Evolutionary conservation across 2,113 vertebrate genomes (phyloP).

Genomic region (Petrocephalus zakoni): DNA sequence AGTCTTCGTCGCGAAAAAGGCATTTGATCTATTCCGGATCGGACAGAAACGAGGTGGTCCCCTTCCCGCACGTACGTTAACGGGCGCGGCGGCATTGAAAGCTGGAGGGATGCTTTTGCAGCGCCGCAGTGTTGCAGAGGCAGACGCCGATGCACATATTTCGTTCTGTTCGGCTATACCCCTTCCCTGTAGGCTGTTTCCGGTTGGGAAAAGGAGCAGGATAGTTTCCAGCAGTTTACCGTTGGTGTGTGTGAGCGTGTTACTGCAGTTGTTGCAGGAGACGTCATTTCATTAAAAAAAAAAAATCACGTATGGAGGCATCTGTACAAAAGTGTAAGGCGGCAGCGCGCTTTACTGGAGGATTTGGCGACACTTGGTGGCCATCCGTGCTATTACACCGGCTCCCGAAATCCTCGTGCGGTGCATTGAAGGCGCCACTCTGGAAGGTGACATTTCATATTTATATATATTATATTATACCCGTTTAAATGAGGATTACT

Average conservation of each 20-base stretch:
- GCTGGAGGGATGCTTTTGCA: constrained; percentile 48
- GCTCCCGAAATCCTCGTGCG: not conserved
- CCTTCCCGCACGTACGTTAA: constrained; percentile 44
- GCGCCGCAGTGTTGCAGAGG: constrained; percentile 42
- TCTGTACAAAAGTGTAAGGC: constrained; percentile 7
- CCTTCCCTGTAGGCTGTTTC: not conserved
- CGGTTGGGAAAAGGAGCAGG: not conserved
- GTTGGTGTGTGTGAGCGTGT: constrained; percentile 18
- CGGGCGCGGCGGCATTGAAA: constrained; percentile 35
- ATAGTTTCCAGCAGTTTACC: constrained; percentile 29
- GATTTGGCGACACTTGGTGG: constrained; percentile 24
- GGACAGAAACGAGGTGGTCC: constrained; percentile 38
- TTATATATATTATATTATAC: too few species aligned
- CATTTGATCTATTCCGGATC: constrained; percentile 56
- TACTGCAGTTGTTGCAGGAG: constrained; percentile 30
- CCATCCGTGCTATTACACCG: not conserved
- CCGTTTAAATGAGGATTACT: not conserved
- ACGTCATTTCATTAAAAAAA: constrained; percentile 45
- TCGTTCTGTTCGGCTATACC: not conserved
- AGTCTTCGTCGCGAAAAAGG: constrained; percentile 59
- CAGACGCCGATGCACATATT: not conserved
- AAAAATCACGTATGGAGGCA: constrained; percentile 37
- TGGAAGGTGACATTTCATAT: not conserved
- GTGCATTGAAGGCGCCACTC: not conserved
- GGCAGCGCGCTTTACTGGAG: not conserved